Evolutionary conservation across 2,797 vertebrate genomes (phyloP).

Genomic region (Taeniopygia guttata): DNA sequence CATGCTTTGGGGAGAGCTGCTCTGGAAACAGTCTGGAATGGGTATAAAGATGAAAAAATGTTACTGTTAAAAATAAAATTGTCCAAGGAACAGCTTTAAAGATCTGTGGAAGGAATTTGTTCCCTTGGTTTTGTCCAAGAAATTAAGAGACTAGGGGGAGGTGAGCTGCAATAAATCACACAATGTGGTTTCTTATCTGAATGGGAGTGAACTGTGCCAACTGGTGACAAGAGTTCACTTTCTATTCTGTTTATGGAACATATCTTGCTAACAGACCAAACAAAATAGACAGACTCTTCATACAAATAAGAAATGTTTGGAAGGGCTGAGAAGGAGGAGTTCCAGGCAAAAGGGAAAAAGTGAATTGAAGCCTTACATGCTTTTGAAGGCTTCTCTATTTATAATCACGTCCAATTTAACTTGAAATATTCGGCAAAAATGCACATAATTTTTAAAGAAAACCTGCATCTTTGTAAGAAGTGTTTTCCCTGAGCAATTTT

Average conservation of each 20-base stretch:
- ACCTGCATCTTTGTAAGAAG: not conserved
- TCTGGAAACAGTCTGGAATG: not conserved
- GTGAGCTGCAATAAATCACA: not conserved
- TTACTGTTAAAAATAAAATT: slow-evolving; percentile 5
- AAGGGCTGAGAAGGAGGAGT: not conserved
- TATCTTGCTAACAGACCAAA: not conserved
- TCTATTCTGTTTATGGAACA: not conserved
- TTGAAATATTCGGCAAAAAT: slow-evolving; percentile 15
- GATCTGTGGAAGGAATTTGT: not conserved
- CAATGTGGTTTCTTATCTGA: not conserved
- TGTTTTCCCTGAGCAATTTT: not conserved
- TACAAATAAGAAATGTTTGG: not conserved
- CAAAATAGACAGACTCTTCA: not conserved
- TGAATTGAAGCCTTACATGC: not conserved
- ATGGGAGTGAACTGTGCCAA: not conserved
- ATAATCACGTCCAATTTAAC: not conserved
- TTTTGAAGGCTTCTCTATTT: slow-evolving; percentile 21
- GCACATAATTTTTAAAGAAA: not conserved
- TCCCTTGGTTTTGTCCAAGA: not conserved
- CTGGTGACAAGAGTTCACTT: not conserved
- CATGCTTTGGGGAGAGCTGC: not conserved
- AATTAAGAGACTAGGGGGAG: not conserved
- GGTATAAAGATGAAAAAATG: not conserved
- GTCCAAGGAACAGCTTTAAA: not conserved
- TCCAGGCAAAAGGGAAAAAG: not conserved